Base-by-base conservation (phyloP, 2,113 vertebrate species). In the Oreochromis tanganicae region DNA sequence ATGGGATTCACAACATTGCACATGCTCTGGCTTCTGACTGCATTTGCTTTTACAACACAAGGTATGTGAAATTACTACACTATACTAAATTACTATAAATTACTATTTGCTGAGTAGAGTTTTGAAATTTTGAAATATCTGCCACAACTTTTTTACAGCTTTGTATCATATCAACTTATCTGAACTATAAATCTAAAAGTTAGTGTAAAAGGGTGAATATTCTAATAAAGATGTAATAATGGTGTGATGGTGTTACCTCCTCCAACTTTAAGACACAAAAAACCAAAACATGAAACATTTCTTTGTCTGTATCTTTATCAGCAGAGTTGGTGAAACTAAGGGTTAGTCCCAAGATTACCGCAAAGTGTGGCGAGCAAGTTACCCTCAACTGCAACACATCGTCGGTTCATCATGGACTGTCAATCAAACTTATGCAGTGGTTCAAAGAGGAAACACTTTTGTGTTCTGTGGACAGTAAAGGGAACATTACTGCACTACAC, bases 401-500 rank as follows among this genome's bases (percentile, higher is more conserved):
- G 2, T 79, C 88, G 0, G 7, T 12, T 75, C 57, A 1, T 13
- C 12, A 81, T 0, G 81, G 57, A 38, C 78, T 96, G 4, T 71
- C 27, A 6, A 68, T 96, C 71, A 92, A 71, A 79, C 27, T 73
- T 9, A 87, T 96, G 89, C n/a, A 46, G 10, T 96, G 95, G 94
- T 84, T 43, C 24, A 50, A 59, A n/a, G 75, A 68, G 9, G 27
- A 46, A 7, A 63, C 3, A 2, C 3, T 5, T 5, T 21, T 93
- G 3, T 96, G 95, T 59, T 82, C 13, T 9, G 68, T 94, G 73
- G 5, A 93, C 71, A 16, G 4, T 1, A 4, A 50, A 2, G 87
- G 63, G 7, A 6, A 24, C 1, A 2, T 87, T 1, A 61, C 2
- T 13, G 9, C 1, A 21, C 1, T 61, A 9, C n/a, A 46, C 4